These are phyloP conservation scores for Drosophila nikananu DNA, from an alignment of 1,140 invertebrate genomes.

Conservation along the genomic window DNA sequence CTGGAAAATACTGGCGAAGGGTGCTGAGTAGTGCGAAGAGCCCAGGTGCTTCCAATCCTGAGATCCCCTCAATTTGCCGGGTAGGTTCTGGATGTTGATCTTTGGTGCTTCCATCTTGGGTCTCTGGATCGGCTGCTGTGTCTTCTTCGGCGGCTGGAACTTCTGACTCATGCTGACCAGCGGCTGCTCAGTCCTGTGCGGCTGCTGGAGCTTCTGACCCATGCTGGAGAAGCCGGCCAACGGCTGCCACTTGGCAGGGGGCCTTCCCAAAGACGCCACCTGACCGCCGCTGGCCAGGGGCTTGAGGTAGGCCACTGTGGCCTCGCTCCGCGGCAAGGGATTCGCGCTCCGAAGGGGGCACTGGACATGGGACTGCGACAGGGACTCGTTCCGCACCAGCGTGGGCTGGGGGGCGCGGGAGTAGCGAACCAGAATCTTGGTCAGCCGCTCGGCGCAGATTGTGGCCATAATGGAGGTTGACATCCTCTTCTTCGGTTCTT, in stretches of 20 bases:
- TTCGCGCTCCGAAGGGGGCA: not conserved
- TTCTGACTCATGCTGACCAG: slow-evolving; percentile 1
- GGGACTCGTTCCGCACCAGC: slow-evolving; percentile 1
- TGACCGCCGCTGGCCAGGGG: not conserved
- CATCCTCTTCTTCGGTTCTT: slow-evolving; percentile 21
- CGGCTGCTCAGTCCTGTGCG: not conserved
- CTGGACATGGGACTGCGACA: not conserved
- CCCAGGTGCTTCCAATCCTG: slow-evolving; percentile 13
- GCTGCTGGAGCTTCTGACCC: slow-evolving; percentile 1
- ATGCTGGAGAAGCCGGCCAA: slow-evolving; percentile 8
- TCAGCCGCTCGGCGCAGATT: slow-evolving; percentile 66
- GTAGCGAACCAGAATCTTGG: slow-evolving; percentile 60
- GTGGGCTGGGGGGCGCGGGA: slow-evolving; percentile 23
- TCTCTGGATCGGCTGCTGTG: not conserved
- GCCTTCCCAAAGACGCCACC: not conserved
- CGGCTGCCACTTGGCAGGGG: slow-evolving; percentile 9
- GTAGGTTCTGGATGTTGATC: not conserved
- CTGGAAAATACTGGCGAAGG: slow-evolving; percentile 24
- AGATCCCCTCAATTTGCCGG: not conserved
- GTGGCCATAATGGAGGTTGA: slow-evolving; percentile 64
- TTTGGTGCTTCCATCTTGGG: not conserved
- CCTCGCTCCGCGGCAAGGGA: not conserved
- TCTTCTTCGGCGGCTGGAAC: slow-evolving; percentile 6
- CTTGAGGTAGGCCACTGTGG: slow-evolving; percentile 12
- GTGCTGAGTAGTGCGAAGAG: not conserved